Conservation (phyloP, 2,797 vertebrate genomes). For the Lagodon rhomboides region DNA sequence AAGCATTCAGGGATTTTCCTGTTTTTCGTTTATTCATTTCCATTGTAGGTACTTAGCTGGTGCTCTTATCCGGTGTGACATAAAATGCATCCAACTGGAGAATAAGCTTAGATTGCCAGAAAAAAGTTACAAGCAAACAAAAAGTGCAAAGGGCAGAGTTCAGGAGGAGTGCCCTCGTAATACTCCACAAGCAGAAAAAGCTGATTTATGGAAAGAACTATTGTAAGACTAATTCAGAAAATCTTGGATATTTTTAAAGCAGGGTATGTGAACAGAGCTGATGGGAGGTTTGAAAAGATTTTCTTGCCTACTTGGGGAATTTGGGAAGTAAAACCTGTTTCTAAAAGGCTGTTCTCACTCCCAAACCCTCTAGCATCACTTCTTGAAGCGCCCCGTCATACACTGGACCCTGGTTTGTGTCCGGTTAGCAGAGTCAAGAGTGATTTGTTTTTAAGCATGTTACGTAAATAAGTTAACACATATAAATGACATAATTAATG, state of each 20-base stretch:
- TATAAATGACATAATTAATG: no score
- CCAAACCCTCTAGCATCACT: no score
- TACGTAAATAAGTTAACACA: no score
- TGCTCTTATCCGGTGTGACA: background rate
- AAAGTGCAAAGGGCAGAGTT: conserved; percentile 37
- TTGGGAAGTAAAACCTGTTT: background rate
- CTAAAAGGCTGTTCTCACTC: background rate
- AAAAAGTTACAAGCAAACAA: conserved; percentile 23
- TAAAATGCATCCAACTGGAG: conserved; percentile 14
- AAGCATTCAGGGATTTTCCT: conserved; percentile 43
- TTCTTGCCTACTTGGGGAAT: background rate
- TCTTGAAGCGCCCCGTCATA: no score
- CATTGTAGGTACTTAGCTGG: conserved; percentile 29
- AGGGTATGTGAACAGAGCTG: background rate
- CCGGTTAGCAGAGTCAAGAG: no score
- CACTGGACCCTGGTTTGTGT: no score
- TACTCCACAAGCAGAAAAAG: conserved; percentile 11
- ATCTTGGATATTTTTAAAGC: conserved; percentile 5
- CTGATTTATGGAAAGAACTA: background rate
- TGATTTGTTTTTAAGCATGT: no score
- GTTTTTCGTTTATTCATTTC: conserved; percentile 29
- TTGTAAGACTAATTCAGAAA: background rate
- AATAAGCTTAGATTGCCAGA: conserved; percentile 5
- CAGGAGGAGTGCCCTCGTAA: background rate
- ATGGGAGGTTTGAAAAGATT: background rate